These are phyloP conservation scores for Manduca sexta DNA, from an alignment of 1,140 invertebrate species.

Conservation along the genomic window DNA sequence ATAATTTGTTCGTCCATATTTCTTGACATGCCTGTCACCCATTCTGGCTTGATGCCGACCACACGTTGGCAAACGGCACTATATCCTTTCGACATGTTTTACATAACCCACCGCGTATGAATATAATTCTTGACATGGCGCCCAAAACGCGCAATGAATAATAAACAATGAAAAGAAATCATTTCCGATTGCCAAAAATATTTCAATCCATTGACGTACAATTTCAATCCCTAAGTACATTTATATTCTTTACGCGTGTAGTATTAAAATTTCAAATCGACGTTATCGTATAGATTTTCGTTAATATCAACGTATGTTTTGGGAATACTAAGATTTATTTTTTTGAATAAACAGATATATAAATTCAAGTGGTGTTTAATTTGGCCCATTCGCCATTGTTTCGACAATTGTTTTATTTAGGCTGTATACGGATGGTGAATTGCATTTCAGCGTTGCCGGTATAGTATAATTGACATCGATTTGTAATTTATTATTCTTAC, in stretches of 20 bases:
- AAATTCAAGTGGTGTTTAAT: conserved; percentile 1
- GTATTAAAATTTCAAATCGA: conserved; percentile 47
- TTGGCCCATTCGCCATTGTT: conserved; percentile 4
- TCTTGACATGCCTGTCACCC: too few relatives aligned
- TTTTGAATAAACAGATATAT: conserved; percentile 2
- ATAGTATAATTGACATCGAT: neutral
- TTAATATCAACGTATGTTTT: conserved; percentile 44
- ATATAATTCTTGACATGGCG: conserved; percentile 25
- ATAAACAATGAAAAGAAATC: conserved; percentile 25
- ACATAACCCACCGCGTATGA: conserved; percentile 3
- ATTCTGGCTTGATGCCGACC: too few relatives aligned
- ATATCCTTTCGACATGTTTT: neutral
- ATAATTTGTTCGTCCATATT: too few relatives aligned
- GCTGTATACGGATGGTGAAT: neutral
- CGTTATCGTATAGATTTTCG: conserved; percentile 44
- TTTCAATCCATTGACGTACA: too few relatives aligned
- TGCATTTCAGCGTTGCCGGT: neutral
- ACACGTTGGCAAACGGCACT: too few relatives aligned
- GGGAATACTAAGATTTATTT: conserved; percentile 41
- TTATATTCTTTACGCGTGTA: neutral
- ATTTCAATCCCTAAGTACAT: conserved; percentile 18
- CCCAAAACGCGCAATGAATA: conserved; percentile 20
- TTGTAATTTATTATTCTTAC: too few relatives aligned
- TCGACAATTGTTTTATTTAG: neutral
- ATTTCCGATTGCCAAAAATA: conserved; percentile 46